A percentile compares a stretch with the other conserved stretches of the same genome.
These are phyloP conservation scores for Phalacrocorax aristotelis DNA, from an alignment of 2,113 vertebrate species.

Conservation along the genomic window DNA sequence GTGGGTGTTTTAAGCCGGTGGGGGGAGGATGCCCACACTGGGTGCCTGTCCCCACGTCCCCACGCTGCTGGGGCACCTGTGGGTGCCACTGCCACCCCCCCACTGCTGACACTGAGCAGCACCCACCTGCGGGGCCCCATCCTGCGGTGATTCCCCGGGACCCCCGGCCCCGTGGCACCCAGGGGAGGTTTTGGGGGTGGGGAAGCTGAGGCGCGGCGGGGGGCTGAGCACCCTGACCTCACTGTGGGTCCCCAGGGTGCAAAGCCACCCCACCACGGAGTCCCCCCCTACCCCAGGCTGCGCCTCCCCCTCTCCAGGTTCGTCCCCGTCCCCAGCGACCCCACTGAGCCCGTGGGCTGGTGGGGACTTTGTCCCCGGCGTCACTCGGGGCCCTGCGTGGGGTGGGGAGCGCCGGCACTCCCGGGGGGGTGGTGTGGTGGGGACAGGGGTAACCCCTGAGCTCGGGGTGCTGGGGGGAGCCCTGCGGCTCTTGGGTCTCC, in stretches of 20 bases:
- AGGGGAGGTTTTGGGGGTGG: not conserved
- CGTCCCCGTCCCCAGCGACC: not conserved
- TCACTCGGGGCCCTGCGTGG: not conserved
- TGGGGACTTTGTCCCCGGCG: not conserved
- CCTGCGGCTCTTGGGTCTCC: not conserved
- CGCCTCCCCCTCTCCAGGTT: not conserved
- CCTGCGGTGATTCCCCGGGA: constrained; percentile 25
- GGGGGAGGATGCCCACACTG: not conserved
- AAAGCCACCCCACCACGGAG: not conserved
- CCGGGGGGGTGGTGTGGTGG: not conserved
- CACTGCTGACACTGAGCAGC: constrained; percentile 29
- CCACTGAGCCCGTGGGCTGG: not conserved
- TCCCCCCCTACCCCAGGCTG: not conserved
- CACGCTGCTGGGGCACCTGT: not conserved
- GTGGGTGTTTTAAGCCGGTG: too few species aligned
- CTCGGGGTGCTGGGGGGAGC: not conserved
- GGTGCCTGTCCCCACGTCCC: not conserved
- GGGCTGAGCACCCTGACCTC: not conserved
- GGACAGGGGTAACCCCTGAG: too few species aligned
- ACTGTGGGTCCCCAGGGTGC: not conserved
- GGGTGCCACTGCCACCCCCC: not conserved
- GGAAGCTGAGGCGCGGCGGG: not conserved
- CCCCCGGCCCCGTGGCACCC: not conserved
- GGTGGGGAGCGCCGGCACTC: not conserved
- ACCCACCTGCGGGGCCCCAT: constrained; percentile 54